phyloP scores from a whole-genome alignment of 2,797 vertebrate species.

The Distichodus sexfasciatus region DNA sequence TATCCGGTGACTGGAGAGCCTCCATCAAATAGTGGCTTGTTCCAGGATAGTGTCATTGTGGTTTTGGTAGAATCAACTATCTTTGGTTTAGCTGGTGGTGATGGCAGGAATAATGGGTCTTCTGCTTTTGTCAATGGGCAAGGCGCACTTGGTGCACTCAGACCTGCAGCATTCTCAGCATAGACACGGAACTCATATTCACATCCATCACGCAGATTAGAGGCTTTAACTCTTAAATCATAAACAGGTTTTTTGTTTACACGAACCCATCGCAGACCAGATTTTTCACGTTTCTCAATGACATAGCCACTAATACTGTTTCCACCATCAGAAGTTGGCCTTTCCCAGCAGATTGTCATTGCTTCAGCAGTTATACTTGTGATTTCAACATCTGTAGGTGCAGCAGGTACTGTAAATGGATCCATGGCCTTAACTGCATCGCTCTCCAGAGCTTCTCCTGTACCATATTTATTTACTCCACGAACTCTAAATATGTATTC shows the following conservation, averaged over 20 bases:
- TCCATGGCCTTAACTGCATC: conserved; percentile 86
- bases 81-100: conserved; percentile 88
- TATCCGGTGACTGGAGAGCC: conserved; percentile 89
- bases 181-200: conserved; percentile 97
- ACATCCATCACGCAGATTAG: conserved; percentile 87
- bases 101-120: conserved; percentile 91
- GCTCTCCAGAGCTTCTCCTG: conserved; percentile 91
- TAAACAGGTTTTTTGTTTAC: conserved; percentile 97
- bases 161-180: conserved; percentile 93
- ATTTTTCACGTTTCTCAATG: conserved; percentile 94
- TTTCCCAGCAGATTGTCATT: conserved; percentile 97
- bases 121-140: conserved; percentile 85
- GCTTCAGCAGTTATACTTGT: conserved; percentile 85
- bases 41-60: conserved; percentile 87
- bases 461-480: conserved; percentile 93
- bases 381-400: conserved; percentile 89
- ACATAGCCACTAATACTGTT: conserved; percentile 91
- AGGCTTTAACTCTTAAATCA: conserved; percentile 93
- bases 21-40: conserved; percentile 95
- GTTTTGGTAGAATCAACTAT: conserved; percentile 86
- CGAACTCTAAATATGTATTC: conserved; percentile 97
- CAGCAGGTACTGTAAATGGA: conserved; percentile 86
- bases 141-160: conserved; percentile 88
- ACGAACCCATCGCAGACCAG: conserved; percentile 89
- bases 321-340: conserved; percentile 90